These are phyloP conservation scores for Bubo bubo DNA, from an alignment of 2,113 vertebrate genomes.

Conservation along the genomic window DNA sequence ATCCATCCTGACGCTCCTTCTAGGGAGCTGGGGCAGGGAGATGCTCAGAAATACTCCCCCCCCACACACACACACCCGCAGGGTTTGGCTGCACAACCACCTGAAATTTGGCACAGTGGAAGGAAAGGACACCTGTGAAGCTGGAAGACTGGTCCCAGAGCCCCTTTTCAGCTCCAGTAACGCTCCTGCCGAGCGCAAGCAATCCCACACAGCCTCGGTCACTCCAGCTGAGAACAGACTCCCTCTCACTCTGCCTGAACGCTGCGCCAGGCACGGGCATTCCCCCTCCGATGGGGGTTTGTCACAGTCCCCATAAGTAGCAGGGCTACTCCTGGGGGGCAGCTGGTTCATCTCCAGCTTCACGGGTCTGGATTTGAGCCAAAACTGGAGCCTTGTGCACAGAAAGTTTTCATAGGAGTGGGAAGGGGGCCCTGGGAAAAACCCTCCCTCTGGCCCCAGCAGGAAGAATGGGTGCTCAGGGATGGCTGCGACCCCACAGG, in stretches of 20 bases:
- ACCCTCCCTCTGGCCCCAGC: not conserved
- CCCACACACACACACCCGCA: too few relatives aligned
- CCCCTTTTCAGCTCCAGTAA: not conserved
- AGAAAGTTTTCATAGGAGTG: not conserved
- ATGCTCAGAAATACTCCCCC: not conserved
- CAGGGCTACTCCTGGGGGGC: not conserved
- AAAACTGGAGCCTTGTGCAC: accelerated
- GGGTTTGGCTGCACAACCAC: accelerated
- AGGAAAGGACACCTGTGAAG: not conserved
- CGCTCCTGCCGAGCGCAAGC: accelerated
- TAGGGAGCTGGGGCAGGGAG: not conserved
- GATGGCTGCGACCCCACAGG: accelerated
- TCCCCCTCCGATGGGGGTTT: not conserved
- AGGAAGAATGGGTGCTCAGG: not conserved
- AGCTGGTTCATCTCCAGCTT: not conserved
- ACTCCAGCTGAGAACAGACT: not conserved
- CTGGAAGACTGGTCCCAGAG: not conserved
- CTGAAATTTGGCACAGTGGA: not conserved
- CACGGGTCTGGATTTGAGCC: not conserved
- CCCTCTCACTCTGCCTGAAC: not conserved
- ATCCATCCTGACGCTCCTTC: not conserved
- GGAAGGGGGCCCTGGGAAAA: not conserved
- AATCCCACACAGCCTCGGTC: not conserved
- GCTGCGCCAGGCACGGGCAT: accelerated
- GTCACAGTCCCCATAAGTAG: not conserved